Conservation (phyloP, 2,113 vertebrate species). For the Acrocephalus kingi region DNA sequence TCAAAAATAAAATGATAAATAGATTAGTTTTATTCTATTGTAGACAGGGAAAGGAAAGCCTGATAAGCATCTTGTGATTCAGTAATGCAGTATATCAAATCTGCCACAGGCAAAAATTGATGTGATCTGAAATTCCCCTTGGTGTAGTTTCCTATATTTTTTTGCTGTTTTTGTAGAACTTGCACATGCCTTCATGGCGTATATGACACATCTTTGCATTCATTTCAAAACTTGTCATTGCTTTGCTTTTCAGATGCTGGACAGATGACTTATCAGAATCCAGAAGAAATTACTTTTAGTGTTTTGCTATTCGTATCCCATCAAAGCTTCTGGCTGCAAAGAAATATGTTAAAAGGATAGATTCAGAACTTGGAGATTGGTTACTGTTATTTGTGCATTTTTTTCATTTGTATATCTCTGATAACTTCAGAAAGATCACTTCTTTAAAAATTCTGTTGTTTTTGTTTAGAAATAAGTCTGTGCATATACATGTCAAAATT, state of each 20-base stretch:
- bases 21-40: background rate
- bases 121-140: background rate
- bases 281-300: background rate
- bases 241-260: background rate
- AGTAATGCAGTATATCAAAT: background rate
- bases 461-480: background rate
- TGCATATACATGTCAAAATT: background rate
- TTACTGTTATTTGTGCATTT: background rate
- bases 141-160: background rate
- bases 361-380: background rate
- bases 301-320: background rate
- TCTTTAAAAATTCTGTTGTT: background rate
- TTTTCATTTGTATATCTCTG: background rate
- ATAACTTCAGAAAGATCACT: background rate
- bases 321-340: background rate
- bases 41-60: background rate
- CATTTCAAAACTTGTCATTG: background rate
- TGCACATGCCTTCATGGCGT: background rate
- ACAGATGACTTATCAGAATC: background rate
- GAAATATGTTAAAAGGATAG: background rate
- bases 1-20: background rate
- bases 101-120: background rate
- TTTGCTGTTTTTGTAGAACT: background rate
- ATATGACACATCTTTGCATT: background rate
- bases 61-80: background rate